Evolutionary conservation across 2,888 invertebrate genomes (phyloP), one percentile per base, ranked within the genome.

Genomic region (Mesorhabditis belari): DNA sequence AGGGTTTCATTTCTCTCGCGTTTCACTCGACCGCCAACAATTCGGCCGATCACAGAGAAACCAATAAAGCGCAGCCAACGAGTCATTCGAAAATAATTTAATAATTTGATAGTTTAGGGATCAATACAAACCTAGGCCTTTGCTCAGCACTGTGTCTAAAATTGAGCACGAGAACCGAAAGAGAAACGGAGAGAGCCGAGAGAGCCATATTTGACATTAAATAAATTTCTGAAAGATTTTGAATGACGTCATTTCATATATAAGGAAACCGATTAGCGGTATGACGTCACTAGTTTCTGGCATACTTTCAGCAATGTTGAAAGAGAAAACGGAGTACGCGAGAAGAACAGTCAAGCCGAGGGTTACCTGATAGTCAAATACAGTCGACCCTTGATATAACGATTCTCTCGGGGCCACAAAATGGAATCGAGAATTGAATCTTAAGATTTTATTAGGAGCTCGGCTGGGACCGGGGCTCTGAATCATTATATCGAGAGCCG

Each of bases 241-340:
- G n/a, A 28, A 35, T 57, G 25, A 29, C n/a, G 4, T 60, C 19
- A 25, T 24, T 35, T 23, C 44, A 12, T 23, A 28, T 6, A 54
- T 5, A 21, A n/a, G 66, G 77, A 69, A 64, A 82, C 82, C 83
- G 63, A 84, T 83, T 4, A 84, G 73, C n/a, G 83, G 83, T 9
- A 83, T 82, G 62, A 83, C 83, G 68, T 83, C 83, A 29, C 81
- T 82, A 3, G 83, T 83, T 28, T 83, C 83, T 5, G 83, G 83
- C 83, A 83, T 83, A 60, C 80, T 83, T 74, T 83, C 83, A 21
- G 83, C 83, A 57, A 83, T 84, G 25, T 83, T 80, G 63, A 83
- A 76, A 81, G 83, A 83, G 69, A 83, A 83, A 28, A 83, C 83
- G 49, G 83, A 83, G 67, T 83, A 83, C 5, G 83, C 83, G 35